Evolutionary conservation across 1,140 invertebrate genomes (phyloP), one percentile per base, ranked within the genome.

Genomic region (Hyphantria cunea): DNA sequence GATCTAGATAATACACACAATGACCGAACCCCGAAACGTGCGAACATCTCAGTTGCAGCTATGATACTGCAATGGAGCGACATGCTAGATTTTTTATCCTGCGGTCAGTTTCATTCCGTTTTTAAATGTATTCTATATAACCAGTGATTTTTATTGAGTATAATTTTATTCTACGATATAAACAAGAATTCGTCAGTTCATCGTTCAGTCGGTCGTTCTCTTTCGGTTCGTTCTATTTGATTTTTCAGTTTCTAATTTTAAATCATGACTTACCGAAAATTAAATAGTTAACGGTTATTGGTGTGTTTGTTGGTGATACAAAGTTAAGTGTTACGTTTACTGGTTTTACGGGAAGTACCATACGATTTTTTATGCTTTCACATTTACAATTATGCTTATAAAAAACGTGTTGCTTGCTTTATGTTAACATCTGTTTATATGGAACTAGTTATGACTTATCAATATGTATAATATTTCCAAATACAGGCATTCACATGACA

Each of bases 11-110:
- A 68, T 71, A 60, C 72, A 75, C 74, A 82, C 76, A 79, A 80
- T 74, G 66, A 50, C 48, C 60, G 63, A 77, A 69, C 64, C 55
- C 70, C 76, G 50, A 75, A 80, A 67, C 74, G 77, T 80, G 82
- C 68, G 80, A 83, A 64, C 74, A 64, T 59, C 64, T 86, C 85
- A 89, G 86, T 89, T 77, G 77, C 76, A 80, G 84, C 66, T 73
- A 87, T 86, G 83, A 82, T 82, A 80, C 82, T 86, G 80, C 78
- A 86, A 82, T 85, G 84, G 81, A 81, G 79, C 78, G 86, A 89
- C 84, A 86, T 86, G 82, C 74, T 88, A 62, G 79, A 82, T 61
- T 81, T 83, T 66, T 72, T 81, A 60, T 72, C 71, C 48, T 81
- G 82, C 66, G 82, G 82, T 84, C 76, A 80, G 82, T 78, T 25